Conservation (phyloP, 2,888 invertebrate species). For the Sturmia bella region DNA sequence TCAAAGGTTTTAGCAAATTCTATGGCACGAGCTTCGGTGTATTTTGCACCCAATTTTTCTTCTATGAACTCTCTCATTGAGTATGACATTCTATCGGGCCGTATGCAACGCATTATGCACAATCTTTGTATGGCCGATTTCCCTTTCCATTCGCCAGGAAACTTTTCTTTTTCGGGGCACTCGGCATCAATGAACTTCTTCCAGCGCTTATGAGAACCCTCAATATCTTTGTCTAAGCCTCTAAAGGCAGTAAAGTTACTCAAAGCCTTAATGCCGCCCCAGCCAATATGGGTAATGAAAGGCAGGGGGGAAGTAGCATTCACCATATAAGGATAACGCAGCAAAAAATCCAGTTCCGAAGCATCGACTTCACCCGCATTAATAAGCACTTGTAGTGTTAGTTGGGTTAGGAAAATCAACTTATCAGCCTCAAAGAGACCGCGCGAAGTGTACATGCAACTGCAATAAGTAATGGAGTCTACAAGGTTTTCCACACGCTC, state of each 20-base stretch:
- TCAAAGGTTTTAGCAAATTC: slow-evolving; percentile 92
- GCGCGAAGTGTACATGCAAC: slow-evolving; percentile 93
- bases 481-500: slow-evolving; percentile 89
- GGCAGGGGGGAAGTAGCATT: slow-evolving; percentile 89
- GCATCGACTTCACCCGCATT: slow-evolving; percentile 86
- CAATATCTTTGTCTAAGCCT: slow-evolving; percentile 94
- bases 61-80: slow-evolving; percentile 91
- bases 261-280: slow-evolving; percentile 92
- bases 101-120: slow-evolving; percentile 94
- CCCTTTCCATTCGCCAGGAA: slow-evolving; percentile 98
- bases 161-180: slow-evolving; percentile 94
- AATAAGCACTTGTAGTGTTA: slow-evolving; percentile 88
- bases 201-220: slow-evolving; percentile 95
- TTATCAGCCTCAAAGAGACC: slow-evolving; percentile 96
- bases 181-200: slow-evolving; percentile 95
- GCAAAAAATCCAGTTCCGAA: slow-evolving; percentile 91
- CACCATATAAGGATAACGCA: slow-evolving; percentile 91
- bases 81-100: slow-evolving; percentile 97
- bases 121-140: slow-evolving; percentile 92
- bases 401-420: slow-evolving; percentile 93
- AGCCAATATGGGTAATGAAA: slow-evolving; percentile 89
- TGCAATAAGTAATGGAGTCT: slow-evolving; percentile 93
- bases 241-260: slow-evolving; percentile 89
- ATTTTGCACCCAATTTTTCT: slow-evolving; percentile 92
- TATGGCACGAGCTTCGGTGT: slow-evolving; percentile 89